Base-by-base conservation (phyloP, 2,797 vertebrate genomes). In the Lacerta bilineata region DNA sequence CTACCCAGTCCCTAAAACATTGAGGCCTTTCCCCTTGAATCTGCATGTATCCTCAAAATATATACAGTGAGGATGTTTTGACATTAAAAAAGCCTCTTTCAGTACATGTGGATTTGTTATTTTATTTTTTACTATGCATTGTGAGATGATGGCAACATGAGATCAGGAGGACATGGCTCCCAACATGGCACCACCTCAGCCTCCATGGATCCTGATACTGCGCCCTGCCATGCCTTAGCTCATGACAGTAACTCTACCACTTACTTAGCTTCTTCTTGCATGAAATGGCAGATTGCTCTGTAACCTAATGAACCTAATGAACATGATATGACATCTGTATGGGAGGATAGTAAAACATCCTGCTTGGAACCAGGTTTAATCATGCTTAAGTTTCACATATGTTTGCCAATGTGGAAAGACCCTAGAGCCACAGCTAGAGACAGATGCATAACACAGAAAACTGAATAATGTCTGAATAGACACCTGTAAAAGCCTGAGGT, bases 391-490 rank as follows among this genome's bases (percentile, higher is more conserved):
- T 85, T 79, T 55, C 55, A 69, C 72, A 86, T 27, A 23, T 33
- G 7, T 69, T 75, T 77, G 55, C 41, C 46, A 46, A n/a, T 41
- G 10, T 59, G 46, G 69, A 66, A 72, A 25, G 59, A 43, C 39
- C 25, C 68, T 89, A 77, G 66, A 64, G 84, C 74, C 39, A 80
- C 39, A 80, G 27, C 39, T 79, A 64, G 29, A 72, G 55, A 69
- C 50, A 85, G 69, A 80, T 77, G 61, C 66, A 74, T 75, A 46
- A 75, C 71, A 36, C 83, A 85, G 41, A 74, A 72, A 61, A 80
- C 4, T 66, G 55, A 85, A 74, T 66, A 25, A 36, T 27, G 74
- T 23, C 41, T 74, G 68, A 80, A 89, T 36, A 25, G 74, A 85
- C n/a, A 23, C 39, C 68, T 85, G 77, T 80, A 55, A 80, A 68